Base-by-base conservation (phyloP, 2,888 invertebrate genomes). In the Thysanoteuthis rhombus region DNA sequence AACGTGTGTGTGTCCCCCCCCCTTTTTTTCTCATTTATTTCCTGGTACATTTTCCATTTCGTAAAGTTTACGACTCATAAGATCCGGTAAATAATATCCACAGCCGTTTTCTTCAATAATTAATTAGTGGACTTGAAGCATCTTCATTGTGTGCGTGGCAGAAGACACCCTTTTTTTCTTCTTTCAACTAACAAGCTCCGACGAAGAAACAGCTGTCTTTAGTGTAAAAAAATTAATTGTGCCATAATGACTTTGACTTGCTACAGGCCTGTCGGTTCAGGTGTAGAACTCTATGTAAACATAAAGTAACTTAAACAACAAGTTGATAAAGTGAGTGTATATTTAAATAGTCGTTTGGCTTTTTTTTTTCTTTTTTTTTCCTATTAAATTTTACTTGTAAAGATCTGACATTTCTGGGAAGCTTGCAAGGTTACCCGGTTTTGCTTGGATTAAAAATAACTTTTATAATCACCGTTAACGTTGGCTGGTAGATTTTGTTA, bases 201-300 rank as follows among this genome's bases (percentile, higher is more conserved):
- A 75, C 75, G 75, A 75, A 75, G n/a, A 75, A 75, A 75, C 75
- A 75, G 75, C 75, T 75, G 75, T 75, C n/a, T n/a, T 75, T 75
- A 75, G 5, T 22, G 22, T 5, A 52, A 25, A 22, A 52, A 22
- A 52, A 52, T 5, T 25, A 52, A 52, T 52, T 52, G 52, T 52
- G 22, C 25, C 5, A 1, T 45, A 42, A 42, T 42, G 22, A 47
- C 3, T 22, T 25, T 52, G 22, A 25, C 25, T 52, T 25, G 22
- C 6, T 75, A 2, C 4, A 75, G 28, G 5, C 32, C 0, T 36
- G 10, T 75, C 4, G 4, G 75, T 75, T 3, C 36, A n/a, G n/a
- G 12, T n/a, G 16, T 58, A 32, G 1, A n/a, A 25, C 12, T 75
- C 1, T 36, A 12, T 75, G 10, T n/a, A n/a, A 16, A n/a, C 12